phyloP scores from a whole-genome alignment of 2,797 vertebrate species.

The Triplophysa bombifrons region DNA sequence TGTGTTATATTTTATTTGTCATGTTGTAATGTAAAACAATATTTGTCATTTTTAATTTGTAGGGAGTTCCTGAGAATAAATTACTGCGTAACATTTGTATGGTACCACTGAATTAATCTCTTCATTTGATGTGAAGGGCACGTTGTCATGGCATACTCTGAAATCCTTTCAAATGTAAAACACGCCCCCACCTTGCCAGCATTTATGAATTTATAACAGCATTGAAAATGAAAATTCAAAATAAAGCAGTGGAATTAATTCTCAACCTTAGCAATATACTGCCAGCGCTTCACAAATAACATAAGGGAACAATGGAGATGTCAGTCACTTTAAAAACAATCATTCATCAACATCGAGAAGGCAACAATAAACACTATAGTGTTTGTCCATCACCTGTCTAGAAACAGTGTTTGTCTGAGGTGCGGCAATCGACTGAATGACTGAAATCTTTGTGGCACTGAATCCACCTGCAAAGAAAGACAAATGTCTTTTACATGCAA shows the following conservation, averaged over 20 bases:
- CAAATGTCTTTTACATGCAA: conserved; percentile 31
- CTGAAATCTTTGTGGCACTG: background rate
- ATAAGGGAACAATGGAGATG: conserved; percentile 11
- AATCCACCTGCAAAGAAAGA: conserved; percentile 1
- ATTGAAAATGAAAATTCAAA: conserved; percentile 51
- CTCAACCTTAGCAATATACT: conserved; percentile 29
- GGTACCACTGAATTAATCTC: conserved; percentile 28
- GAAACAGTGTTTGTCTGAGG: conserved; percentile 12
- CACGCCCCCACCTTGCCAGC: conserved; percentile 15
- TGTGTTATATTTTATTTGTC: too few relatives aligned
- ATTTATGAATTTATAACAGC: conserved; percentile 44
- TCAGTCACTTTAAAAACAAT: conserved; percentile 21
- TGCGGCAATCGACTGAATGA: conserved; percentile 24
- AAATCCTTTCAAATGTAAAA: conserved; percentile 56
- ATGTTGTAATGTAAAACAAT: background rate
- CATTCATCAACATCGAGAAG: background rate
- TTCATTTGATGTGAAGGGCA: conserved; percentile 43
- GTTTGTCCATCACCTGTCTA: conserved; percentile 17
- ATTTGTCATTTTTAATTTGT: conserved; percentile 11
- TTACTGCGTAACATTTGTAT: conserved; percentile 12
- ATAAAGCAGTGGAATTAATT: conserved; percentile 47
- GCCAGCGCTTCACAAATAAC: conserved; percentile 22
- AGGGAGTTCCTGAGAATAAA: background rate
- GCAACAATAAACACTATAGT: background rate
- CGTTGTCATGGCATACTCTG: conserved; percentile 47